phyloP scores from a whole-genome alignment of 2,888 invertebrate genomes.

The Drosophila barbarae region DNA sequence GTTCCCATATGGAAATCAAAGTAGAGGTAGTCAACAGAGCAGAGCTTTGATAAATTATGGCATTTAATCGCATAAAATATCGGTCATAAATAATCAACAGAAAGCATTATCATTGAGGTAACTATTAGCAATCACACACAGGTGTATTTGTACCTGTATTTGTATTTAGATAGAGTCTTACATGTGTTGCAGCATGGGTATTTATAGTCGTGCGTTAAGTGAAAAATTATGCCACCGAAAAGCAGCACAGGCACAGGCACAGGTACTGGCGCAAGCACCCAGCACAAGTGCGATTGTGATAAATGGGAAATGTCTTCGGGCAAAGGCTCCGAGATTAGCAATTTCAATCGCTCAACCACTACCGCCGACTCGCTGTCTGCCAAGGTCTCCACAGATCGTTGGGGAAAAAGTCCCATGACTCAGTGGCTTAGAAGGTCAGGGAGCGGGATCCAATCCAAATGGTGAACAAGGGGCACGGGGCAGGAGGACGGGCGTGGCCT shows the following conservation, averaged over 20 bases:
- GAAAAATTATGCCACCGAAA: slow-evolving; percentile 66
- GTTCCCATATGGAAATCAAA: slow-evolving; percentile 10
- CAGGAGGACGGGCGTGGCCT: slow-evolving; percentile 10
- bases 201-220: slow-evolving; percentile 72
- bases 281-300: slow-evolving; percentile 56
- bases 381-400: slow-evolving; percentile 19
- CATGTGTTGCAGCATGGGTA: slow-evolving; percentile 51
- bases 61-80: slow-evolving; percentile 61
- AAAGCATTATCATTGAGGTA: slow-evolving; percentile 68
- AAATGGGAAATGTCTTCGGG: slow-evolving; percentile 63
- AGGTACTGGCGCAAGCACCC: slow-evolving; percentile 5
- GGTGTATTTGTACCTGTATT: slow-evolving; percentile 25
- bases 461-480: not conserved
- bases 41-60: slow-evolving; percentile 55
- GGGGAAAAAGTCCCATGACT: slow-evolving; percentile 29
- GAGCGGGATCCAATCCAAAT: not conserved
- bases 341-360: slow-evolving; percentile 28
- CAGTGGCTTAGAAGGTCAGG: slow-evolving; percentile 46
- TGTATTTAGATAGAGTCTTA: slow-evolving; percentile 38
- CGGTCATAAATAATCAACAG: slow-evolving; percentile 59
- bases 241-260: slow-evolving; percentile 17
- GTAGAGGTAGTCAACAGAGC: slow-evolving; percentile 16
- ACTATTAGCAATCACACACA: slow-evolving; percentile 64
- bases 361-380: slow-evolving; percentile 62
- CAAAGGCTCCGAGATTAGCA: slow-evolving; percentile 59